Percentiles rank a stretch among this genome's conserved stretches.
Conservation (phyloP, 2,113 vertebrate species). For the Condylura cristata region DNA sequence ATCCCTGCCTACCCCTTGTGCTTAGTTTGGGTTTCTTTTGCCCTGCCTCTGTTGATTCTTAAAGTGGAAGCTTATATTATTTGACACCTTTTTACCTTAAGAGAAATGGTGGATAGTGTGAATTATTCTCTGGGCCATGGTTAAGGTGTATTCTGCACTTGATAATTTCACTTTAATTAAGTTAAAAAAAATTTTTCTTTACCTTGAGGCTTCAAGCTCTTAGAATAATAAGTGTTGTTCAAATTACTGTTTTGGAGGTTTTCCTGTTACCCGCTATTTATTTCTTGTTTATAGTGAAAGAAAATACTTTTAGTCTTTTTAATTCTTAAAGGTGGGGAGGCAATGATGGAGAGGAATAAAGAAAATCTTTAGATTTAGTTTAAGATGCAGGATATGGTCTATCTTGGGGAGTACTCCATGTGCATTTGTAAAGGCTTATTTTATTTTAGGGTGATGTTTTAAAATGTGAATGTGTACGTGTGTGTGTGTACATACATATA, state of each 20-base stretch:
- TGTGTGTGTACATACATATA: too few relatives aligned
- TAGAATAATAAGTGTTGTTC: not conserved
- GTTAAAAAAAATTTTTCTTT: not conserved
- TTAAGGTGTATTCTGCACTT: not conserved
- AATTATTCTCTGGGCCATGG: not conserved
- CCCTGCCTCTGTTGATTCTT: not conserved
- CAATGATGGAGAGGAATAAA: too few relatives aligned
- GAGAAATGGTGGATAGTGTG: not conserved
- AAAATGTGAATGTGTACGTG: too few relatives aligned
- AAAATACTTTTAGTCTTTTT: not conserved
- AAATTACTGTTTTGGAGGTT: not conserved
- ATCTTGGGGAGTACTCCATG: not conserved
- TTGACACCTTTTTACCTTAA: not conserved
- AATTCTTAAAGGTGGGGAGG: not conserved
- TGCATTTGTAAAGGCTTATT: not conserved
- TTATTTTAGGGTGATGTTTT: not conserved
- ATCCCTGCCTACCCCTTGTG: not conserved
- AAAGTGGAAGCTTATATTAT: not conserved
- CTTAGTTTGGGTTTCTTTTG: slow-evolving; percentile 15
- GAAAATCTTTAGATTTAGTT: not conserved
- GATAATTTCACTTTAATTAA: not conserved
- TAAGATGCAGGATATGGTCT: not conserved
- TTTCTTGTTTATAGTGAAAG: not conserved
- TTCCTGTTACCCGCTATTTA: not conserved
- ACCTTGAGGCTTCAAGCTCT: slow-evolving; percentile 8